Conservation (phyloP, 2,113 vertebrate species). For the Gulo gulo region DNA sequence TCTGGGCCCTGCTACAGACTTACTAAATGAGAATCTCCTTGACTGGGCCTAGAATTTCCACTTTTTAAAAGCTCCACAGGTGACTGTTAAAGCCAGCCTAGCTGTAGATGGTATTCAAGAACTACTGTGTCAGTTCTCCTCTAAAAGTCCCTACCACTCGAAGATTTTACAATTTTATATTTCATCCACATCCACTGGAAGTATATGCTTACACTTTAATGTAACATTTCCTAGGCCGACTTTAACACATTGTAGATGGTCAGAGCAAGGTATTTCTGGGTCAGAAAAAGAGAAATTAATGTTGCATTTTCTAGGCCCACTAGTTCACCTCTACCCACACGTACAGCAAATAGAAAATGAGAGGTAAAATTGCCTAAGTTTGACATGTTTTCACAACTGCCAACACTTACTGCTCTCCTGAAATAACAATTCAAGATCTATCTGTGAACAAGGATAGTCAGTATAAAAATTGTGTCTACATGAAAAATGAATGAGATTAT, state of each 20-base stretch:
- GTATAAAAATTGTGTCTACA: constrained; percentile 67
- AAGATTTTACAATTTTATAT: neutral
- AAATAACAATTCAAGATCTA: constrained; percentile 67
- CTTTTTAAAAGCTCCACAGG: neutral
- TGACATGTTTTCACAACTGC: constrained; percentile 35
- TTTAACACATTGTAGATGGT: neutral
- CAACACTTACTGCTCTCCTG: constrained; percentile 25
- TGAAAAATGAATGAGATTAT: constrained; percentile 82
- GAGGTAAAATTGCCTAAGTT: neutral
- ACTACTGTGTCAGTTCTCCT: neutral
- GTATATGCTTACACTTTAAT: neutral
- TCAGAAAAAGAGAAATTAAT: constrained; percentile 15
- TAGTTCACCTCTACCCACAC: neutral
- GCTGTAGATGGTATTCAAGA: neutral
- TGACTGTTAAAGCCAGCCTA: neutral
- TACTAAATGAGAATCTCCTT: constrained; percentile 17
- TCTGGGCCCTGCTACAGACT: neutral
- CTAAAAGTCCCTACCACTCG: neutral
- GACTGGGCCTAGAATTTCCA: neutral
- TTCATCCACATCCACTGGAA: constrained; percentile 2
- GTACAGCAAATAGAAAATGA: neutral
- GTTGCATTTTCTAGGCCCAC: neutral
- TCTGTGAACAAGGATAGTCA: constrained; percentile 64
- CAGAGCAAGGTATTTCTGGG: neutral
- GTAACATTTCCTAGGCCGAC: neutral